These are phyloP conservation scores for Calcarius lapponicus DNA, from an alignment of 2,797 vertebrate species.

Conservation along the genomic window DNA sequence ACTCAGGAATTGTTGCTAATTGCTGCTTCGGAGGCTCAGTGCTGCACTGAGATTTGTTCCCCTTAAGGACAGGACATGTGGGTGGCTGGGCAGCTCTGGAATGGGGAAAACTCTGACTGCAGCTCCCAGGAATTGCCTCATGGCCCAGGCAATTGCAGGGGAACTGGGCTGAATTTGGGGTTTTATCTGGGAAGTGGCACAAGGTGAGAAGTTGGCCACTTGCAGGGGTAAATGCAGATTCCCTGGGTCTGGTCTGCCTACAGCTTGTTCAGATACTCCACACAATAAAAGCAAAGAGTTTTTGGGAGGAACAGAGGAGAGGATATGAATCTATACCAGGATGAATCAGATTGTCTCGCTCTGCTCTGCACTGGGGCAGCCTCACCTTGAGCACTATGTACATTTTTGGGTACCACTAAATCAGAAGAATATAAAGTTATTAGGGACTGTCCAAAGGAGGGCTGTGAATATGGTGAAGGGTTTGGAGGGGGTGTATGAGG, in stretches of 20 bases:
- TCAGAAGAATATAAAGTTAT: not conserved
- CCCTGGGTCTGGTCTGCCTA: not conserved
- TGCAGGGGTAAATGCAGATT: not conserved
- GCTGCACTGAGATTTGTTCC: too few species aligned
- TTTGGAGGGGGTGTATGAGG: not conserved
- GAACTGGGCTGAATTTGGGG: not conserved
- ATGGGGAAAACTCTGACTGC: not conserved
- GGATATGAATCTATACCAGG: not conserved
- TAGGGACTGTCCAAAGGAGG: not conserved
- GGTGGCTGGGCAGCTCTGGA: not conserved
- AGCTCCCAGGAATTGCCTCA: not conserved
- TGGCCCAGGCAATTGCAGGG: not conserved
- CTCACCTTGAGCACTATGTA: not conserved
- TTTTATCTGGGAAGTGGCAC: not conserved
- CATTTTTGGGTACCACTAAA: not conserved
- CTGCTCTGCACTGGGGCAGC: not conserved
- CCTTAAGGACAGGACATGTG: accelerated
- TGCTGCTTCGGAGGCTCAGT: not conserved
- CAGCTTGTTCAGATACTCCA: not conserved
- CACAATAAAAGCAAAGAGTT: not conserved
- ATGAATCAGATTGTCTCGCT: accelerated
- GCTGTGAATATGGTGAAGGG: not conserved
- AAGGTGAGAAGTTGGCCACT: not conserved
- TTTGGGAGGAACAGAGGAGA: not conserved
- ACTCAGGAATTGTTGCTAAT: not conserved